phyloP scores from a whole-genome alignment of 2,113 vertebrate species.

The Peromyscus maniculatus region DNA sequence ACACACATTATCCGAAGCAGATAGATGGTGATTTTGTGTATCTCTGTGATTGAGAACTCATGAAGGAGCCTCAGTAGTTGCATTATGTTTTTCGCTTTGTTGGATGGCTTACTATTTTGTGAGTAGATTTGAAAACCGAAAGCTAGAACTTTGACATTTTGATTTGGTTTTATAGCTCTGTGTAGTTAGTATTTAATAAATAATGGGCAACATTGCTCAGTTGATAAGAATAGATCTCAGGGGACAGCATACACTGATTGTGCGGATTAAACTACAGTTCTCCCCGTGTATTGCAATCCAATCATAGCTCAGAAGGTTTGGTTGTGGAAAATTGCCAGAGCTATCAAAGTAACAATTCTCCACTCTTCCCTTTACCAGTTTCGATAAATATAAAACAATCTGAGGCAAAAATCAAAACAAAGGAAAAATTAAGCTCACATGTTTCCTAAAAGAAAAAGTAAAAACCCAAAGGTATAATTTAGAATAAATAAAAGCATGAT shows the following conservation, averaged over 20 bases:
- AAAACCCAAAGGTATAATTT: slow-evolving; percentile 61
- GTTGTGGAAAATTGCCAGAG: slow-evolving; percentile 32
- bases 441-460: slow-evolving; percentile 51
- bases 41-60: background rate
- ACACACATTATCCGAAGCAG: background rate
- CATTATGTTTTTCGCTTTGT: slow-evolving; percentile 26
- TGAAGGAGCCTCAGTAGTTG: background rate
- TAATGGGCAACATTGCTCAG: slow-evolving; percentile 20
- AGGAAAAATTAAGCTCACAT: slow-evolving; percentile 61
- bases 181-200: slow-evolving; percentile 59
- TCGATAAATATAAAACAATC: slow-evolving; percentile 64
- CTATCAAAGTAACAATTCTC: background rate
- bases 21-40: slow-evolving; percentile 44
- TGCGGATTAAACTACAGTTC: slow-evolving; percentile 24
- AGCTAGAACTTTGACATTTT: slow-evolving; percentile 53
- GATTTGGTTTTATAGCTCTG: slow-evolving; percentile 57
- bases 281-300: slow-evolving; percentile 6
- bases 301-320: slow-evolving; percentile 41
- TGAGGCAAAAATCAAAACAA: slow-evolving; percentile 63
- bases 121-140: slow-evolving; percentile 66
- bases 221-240: slow-evolving; percentile 62
- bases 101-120: slow-evolving; percentile 54
- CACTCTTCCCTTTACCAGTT: background rate
- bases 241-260: background rate
- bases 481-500: slow-evolving; percentile 64